Evolutionary conservation across 2,113 vertebrate species (phyloP).

Genomic region (Tragelaphus strepsiceros): DNA sequence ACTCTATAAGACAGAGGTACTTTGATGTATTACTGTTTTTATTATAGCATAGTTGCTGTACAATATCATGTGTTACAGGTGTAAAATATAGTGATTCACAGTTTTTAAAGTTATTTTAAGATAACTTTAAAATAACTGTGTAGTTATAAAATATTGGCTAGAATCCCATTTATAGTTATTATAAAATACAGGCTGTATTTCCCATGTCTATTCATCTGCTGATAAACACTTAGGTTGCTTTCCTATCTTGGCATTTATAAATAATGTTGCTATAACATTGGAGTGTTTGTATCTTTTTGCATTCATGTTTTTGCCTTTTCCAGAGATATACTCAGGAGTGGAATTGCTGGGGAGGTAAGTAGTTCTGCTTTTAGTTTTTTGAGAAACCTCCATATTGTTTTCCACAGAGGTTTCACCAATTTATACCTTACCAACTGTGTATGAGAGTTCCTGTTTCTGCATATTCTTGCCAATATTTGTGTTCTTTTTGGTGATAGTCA

Average conservation of each 20-base stretch:
- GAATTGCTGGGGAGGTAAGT: not conserved
- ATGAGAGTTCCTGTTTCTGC: not conserved
- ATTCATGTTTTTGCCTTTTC: not conserved
- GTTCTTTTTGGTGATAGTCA: not conserved
- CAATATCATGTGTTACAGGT: not conserved
- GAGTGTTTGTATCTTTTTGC: not conserved
- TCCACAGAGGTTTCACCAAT: not conserved
- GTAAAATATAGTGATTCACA: not conserved
- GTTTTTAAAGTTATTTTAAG: not conserved
- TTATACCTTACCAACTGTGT: not conserved
- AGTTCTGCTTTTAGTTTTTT: not conserved
- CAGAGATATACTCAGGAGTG: not conserved
- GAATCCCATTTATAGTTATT: not conserved
- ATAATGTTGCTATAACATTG: not conserved
- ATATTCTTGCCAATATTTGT: not conserved
- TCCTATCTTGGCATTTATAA: not conserved
- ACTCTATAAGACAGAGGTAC: not conserved
- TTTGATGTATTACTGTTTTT: not conserved
- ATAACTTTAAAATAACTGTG: not conserved
- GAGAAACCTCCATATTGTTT: not conserved
- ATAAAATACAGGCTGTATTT: not conserved
- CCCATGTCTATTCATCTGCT: not conserved
- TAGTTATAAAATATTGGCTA: not conserved
- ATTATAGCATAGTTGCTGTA: not conserved
- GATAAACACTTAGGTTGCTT: not conserved